Evolutionary conservation across 2,113 vertebrate genomes (phyloP).

Genomic region (Sphyrna mokarran): DNA sequence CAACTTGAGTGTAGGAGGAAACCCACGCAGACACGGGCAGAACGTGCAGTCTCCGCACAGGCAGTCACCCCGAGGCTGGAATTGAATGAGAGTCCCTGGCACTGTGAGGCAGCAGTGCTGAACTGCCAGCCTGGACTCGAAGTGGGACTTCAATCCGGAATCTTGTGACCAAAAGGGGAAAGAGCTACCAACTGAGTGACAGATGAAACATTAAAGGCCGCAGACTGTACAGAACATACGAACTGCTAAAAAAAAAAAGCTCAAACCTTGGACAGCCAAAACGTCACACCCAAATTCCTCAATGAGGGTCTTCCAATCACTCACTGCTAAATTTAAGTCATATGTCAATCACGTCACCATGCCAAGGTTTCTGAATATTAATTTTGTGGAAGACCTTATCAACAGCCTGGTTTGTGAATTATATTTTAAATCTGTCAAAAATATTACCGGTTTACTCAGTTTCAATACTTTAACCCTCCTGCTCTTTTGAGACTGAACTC

Average conservation of each 20-base stretch:
- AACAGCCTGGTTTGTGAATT: neutral
- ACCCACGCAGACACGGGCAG: no score
- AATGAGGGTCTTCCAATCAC: neutral
- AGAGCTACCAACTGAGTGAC: no score
- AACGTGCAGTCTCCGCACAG: no score
- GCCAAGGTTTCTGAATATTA: neutral
- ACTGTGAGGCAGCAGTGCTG: no score
- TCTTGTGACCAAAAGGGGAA: no score
- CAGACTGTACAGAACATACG: no score
- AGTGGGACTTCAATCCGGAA: no score
- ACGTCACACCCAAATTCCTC: neutral
- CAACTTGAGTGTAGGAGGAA: no score
- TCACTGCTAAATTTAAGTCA: neutral
- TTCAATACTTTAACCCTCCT: neutral
- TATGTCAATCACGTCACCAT: neutral
- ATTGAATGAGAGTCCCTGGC: no score
- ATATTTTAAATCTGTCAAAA: neutral
- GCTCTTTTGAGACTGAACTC: neutral
- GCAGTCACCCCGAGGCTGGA: no score
- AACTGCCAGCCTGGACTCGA: no score
- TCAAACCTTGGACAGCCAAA: neutral
- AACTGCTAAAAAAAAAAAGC: neutral
- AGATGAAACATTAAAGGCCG: no score
- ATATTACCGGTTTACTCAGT: neutral
- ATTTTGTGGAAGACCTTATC: neutral